phyloP scores from a whole-genome alignment of 1,140 invertebrate genomes.

The Pogonognathellus flavescens region DNA sequence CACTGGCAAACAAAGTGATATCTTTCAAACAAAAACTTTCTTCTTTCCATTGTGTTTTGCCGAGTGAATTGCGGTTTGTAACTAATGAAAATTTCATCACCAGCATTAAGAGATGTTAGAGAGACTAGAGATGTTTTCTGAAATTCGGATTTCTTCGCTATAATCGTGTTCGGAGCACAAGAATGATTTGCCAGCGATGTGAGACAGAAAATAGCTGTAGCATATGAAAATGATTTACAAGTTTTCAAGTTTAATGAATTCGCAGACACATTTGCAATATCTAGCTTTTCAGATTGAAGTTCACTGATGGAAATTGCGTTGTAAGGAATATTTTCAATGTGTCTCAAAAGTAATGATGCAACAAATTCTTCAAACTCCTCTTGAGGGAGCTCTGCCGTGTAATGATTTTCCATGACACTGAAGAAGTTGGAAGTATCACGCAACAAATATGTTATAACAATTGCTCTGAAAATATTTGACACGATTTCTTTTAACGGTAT shows the following conservation, averaged over 20 bases:
- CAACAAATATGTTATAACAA: constrained; percentile 51
- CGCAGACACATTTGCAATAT: not conserved
- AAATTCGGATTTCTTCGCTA: constrained; percentile 31
- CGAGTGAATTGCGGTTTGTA: constrained; percentile 55
- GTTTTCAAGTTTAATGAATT: not conserved
- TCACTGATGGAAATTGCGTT: constrained; percentile 59
- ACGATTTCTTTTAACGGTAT: not conserved
- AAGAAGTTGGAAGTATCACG: constrained; percentile 54
- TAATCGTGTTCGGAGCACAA: constrained; percentile 53
- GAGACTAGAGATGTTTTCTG: constrained; percentile 40
- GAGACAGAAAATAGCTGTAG: constrained; percentile 53
- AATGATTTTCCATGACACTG: not conserved
- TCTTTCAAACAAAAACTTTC: constrained; percentile 45
- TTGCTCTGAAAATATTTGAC: constrained; percentile 47
- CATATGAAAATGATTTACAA: constrained; percentile 51
- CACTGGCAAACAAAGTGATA: constrained; percentile 58
- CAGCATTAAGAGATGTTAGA: constrained; percentile 12
- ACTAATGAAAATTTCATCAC: constrained; percentile 57
- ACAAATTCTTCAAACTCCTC: constrained; percentile 45
- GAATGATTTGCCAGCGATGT: constrained; percentile 56
- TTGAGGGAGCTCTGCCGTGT: not conserved
- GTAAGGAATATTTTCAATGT: constrained; percentile 57
- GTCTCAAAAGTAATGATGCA: constrained; percentile 46
- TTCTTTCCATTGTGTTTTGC: not conserved
- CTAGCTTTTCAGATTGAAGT: constrained; percentile 9